Evolutionary conservation across 2,888 invertebrate species (phyloP).

Genomic region (Caenorhabditis sinica): DNA sequence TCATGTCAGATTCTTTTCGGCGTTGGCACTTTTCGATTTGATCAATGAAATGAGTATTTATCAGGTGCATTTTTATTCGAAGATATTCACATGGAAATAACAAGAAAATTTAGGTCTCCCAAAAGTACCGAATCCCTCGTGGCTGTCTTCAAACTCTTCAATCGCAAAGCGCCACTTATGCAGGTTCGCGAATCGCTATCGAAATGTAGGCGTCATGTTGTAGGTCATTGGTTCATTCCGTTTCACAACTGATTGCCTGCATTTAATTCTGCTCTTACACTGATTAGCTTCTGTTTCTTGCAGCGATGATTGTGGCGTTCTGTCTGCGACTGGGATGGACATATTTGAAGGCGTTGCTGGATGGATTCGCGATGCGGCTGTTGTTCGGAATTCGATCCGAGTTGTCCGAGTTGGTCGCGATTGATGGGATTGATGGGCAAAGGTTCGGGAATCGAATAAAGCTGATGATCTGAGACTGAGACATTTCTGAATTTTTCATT

Average conservation of each 20-base stretch:
- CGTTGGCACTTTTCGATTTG: slow-evolving; percentile 93
- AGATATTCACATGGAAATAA: not conserved
- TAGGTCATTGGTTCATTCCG: slow-evolving; percentile 19
- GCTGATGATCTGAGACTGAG: no score
- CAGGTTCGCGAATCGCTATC: slow-evolving; percentile 86
- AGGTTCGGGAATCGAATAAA: slow-evolving; percentile 36
- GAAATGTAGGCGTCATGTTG: slow-evolving; percentile 31
- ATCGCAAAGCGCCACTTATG: slow-evolving; percentile 95
- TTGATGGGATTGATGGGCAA: slow-evolving; percentile 85
- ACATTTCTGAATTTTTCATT: no score
- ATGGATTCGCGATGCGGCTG: slow-evolving; percentile 94
- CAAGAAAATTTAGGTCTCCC: slow-evolving; percentile 85
- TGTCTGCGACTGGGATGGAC: slow-evolving; percentile 95
- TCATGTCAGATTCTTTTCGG: slow-evolving; percentile 86
- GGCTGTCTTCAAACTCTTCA: slow-evolving; percentile 95
- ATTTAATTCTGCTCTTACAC: slow-evolving; percentile 25
- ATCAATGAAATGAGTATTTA: slow-evolving; percentile 92
- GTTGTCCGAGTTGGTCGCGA: slow-evolving; percentile 92
- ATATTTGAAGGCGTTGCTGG: slow-evolving; percentile 92
- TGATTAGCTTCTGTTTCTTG: slow-evolving; percentile 55
- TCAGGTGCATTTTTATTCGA: slow-evolving; percentile 86
- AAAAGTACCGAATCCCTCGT: slow-evolving; percentile 91
- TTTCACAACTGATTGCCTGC: slow-evolving; percentile 51
- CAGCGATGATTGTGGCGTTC: slow-evolving; percentile 97
- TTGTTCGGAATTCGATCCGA: slow-evolving; percentile 93